These are phyloP conservation scores for Allygus modestus DNA, from an alignment of 2,888 invertebrate genomes.

Conservation along the genomic window DNA sequence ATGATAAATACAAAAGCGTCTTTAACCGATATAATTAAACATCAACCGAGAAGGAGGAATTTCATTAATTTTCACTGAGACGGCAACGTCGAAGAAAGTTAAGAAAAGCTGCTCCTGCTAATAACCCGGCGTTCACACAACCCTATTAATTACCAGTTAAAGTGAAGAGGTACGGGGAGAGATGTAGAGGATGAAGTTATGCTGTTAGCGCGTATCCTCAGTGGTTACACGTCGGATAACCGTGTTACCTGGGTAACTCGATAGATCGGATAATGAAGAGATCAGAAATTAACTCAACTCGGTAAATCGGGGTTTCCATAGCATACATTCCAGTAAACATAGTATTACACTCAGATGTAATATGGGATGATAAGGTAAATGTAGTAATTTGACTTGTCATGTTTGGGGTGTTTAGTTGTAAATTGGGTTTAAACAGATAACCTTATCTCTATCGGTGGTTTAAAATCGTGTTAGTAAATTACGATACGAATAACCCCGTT, in stretches of 20 bases:
- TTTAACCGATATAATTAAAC: background rate
- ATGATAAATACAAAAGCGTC: background rate
- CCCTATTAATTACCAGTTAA: slow-evolving; percentile 16
- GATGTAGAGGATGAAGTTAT: background rate
- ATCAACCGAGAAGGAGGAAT: slow-evolving; percentile 11
- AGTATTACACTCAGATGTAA: background rate
- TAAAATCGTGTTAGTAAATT: too few species aligned
- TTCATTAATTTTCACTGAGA: slow-evolving; percentile 30
- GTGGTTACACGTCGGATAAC: slow-evolving; percentile 1
- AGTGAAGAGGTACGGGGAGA: background rate
- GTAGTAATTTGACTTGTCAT: background rate
- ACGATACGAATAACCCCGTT: too few species aligned
- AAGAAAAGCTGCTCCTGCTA: slow-evolving; percentile 16
- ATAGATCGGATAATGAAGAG: slow-evolving; percentile 21
- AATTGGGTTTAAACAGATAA: background rate
- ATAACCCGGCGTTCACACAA: background rate
- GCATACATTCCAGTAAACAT: background rate
- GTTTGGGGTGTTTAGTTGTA: background rate
- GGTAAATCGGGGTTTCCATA: background rate
- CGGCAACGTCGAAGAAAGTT: slow-evolving; percentile 20
- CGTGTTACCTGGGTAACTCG: background rate
- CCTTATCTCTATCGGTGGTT: too few species aligned
- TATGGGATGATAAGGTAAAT: background rate
- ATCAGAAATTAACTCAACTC: slow-evolving; percentile 2
- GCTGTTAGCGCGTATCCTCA: background rate